Evolutionary conservation across 2,888 invertebrate genomes (phyloP), one percentile per base, ranked within the genome.

Genomic region (Cerastis rubricosa): DNA sequence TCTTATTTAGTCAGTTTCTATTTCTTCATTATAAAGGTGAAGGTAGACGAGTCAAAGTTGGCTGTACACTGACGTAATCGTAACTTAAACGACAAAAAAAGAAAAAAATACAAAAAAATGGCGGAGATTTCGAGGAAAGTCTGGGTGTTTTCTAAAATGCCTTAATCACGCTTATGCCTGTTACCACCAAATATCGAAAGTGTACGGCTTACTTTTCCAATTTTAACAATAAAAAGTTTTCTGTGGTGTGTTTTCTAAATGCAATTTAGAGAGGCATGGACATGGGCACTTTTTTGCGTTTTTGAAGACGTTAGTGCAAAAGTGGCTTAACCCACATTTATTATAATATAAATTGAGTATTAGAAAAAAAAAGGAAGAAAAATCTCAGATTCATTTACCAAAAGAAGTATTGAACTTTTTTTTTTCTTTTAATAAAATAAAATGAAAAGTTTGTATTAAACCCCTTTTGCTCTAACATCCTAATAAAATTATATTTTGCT

Each of bases 401-500:
- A 72, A 19, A 72, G 1, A 29, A 72, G 2, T 12, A 29, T 25
- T 14, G 25, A 29, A 22, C 22, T 17, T 29, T 59, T 29, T 2
- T 25, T 25, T 19, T 19, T 19, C 29, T n/a, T 25, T 8, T 17
- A 43, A 51, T 9, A 0, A 4, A 54, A 63, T 35, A 35, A 19
- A 35, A 19, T 0, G 19, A 29, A 59, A 51, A 71, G 54, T 40
- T 11, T 74, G 22, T 22, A 67, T 59, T 81, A 66, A n/a, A 8
- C 63, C 51, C 5, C 49, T 82, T 82, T 85, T 61, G 43, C 45
- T 45, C 17, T 64, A 69, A 76, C 63, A 54, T 22, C 51, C 49
- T 80, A 65, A 76, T 72, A 59, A 59, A 64, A 74, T 67, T 86
- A 72, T 80, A 78, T 84, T 74, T 91, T 90, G 91, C 91, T 91